These are phyloP conservation scores for Acromyrmex echinatior DNA, from an alignment of 1,140 invertebrate species.

Conservation along the genomic window DNA sequence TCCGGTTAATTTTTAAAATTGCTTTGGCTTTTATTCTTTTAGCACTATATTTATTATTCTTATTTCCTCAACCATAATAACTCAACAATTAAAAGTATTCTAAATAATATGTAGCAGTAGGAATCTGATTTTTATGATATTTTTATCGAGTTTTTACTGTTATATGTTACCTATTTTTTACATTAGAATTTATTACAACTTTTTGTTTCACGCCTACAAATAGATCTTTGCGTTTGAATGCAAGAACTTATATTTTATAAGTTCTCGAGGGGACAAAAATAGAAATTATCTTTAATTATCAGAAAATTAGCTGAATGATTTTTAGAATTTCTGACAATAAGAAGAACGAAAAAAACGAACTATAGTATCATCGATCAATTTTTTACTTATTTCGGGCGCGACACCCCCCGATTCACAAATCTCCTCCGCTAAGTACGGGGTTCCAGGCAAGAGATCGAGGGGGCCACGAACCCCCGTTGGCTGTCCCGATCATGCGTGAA, in stretches of 20 bases:
- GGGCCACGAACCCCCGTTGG: slow-evolving; percentile 53
- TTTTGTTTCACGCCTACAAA: background rate
- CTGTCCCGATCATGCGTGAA: slow-evolving; percentile 75
- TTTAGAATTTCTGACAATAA: slow-evolving; percentile 2
- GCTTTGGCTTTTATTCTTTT: background rate
- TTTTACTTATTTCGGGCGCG: slow-evolving; percentile 68
- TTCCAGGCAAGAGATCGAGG: slow-evolving; percentile 50
- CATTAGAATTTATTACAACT: background rate
- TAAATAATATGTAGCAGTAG: background rate
- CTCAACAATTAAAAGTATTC: background rate
- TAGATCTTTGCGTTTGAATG: slow-evolving; percentile 3
- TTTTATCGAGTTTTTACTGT: background rate
- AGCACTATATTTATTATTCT: background rate
- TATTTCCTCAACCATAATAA: background rate
- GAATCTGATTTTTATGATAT: background rate
- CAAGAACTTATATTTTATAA: background rate
- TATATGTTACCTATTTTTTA: background rate
- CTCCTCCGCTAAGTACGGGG: slow-evolving; percentile 71
- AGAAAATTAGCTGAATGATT: slow-evolving; percentile 31
- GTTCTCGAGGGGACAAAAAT: background rate
- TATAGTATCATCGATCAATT: slow-evolving; percentile 62
- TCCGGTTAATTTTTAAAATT: background rate
- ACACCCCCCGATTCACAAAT: slow-evolving; percentile 72
- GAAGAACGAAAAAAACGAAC: slow-evolving; percentile 9
- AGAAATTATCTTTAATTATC: slow-evolving; percentile 34